phyloP scores from a whole-genome alignment of 2,113 vertebrate species.

The Todiramphus saurophagus region DNA sequence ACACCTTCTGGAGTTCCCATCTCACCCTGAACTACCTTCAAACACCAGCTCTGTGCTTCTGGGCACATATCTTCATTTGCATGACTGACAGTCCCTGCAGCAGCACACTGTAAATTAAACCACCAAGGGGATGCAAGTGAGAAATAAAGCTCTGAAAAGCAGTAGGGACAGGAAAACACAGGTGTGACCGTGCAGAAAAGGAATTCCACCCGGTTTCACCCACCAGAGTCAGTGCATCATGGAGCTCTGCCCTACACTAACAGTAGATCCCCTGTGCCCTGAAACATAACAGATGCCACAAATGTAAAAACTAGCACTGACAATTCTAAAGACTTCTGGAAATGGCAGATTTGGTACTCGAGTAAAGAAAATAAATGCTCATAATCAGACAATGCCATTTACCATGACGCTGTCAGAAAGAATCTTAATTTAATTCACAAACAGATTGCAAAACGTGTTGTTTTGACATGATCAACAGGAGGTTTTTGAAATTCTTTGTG shows the following conservation, averaged over 20 bases:
- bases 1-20: background rate
- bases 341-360: accelerated
- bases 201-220: background rate
- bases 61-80: background rate
- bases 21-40: background rate
- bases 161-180: background rate
- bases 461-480: conserved; percentile 45
- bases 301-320: background rate
- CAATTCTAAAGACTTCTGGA: background rate
- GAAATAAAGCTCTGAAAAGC: background rate
- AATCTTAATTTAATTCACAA: background rate
- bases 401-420: background rate
- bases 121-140: background rate
- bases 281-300: background rate
- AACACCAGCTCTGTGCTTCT: accelerated
- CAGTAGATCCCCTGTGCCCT: background rate
- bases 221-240: background rate
- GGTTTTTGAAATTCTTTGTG: conserved; percentile 36
- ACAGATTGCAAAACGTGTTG: conserved; percentile 48
- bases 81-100: background rate
- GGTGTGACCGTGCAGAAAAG: background rate
- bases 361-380: background rate
- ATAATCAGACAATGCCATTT: background rate
- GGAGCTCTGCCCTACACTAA: background rate
- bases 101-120: background rate